Evolutionary conservation across 2,888 invertebrate species (phyloP), one percentile per base, ranked within the genome.

Genomic region (Drosophila kanekoi): DNA sequence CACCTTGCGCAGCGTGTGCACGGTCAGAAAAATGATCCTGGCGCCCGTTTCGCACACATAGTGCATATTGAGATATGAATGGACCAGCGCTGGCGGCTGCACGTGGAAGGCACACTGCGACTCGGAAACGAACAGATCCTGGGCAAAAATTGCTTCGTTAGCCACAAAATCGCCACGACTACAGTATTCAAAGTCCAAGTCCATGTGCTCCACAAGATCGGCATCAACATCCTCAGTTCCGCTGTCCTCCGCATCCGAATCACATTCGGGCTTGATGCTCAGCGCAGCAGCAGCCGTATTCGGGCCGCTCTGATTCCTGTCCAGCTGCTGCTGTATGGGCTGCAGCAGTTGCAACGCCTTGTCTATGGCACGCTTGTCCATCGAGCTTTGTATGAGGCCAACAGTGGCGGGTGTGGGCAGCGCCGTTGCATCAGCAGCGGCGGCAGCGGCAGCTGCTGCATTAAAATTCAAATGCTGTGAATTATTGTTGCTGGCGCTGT

Each of bases 31-130:
- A 61, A 99, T 94, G 58, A 99, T 94, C 51, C 99, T 93, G 2
- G 98, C 98, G 23, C 98, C 98, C 79, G 97, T 97, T 93, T 99
- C 99, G 93, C 98, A 99, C 53, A 97, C 97, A 89, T 97, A 98
- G 93, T 98, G 98, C 89, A 97, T 95, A 80, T 98, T 97, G 84
- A 98, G 94, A 93, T 97, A 97, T n/a, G 96, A 94, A 13, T 98
- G 97, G 82, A 97, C 96, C 6, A 97, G 95, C 23, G 95, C 94
- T 13, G 95, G 95, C 44, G 96, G 95, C 81, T 96, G 96, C 77
- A 97, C 92, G 86, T 95, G 95, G 90, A 97, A 97, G 48, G 94
- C 93, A 69, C 95, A 94, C 90, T 96, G 95, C 54, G 94, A 94
- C 65, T 96, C 95, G 16, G 94, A 64, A 0, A 38, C 94, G 65